Percentiles rank a stretch among this genome's conserved stretches.
Evolutionary conservation across 1,140 invertebrate species (phyloP).

Genomic region (Heterodera schachtii): DNA sequence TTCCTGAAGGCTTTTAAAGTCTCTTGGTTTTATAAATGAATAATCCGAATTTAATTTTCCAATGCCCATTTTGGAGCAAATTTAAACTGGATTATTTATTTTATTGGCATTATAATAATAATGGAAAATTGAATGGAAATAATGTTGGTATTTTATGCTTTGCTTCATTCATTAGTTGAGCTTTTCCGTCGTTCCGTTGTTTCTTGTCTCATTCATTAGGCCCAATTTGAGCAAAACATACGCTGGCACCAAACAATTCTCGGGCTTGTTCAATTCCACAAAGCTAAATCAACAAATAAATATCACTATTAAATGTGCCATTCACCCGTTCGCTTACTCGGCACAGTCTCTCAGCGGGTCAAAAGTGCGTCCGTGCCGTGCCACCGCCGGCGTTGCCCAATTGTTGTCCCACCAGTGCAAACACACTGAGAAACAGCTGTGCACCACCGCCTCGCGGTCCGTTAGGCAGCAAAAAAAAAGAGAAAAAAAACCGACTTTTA

Average conservation of each 20-base stretch:
- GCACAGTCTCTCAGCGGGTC: background rate
- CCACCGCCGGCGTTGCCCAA: background rate
- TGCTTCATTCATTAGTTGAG: too few species aligned
- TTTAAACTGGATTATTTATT: too few species aligned
- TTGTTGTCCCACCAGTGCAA: constrained; percentile 21
- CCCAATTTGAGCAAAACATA: background rate
- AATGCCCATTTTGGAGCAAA: too few species aligned
- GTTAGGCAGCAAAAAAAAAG: constrained; percentile 17
- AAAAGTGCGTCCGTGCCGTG: background rate
- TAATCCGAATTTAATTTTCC: too few species aligned
- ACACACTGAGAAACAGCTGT: constrained; percentile 15
- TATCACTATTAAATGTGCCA: background rate
- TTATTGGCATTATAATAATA: too few species aligned
- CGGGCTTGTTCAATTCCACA: background rate
- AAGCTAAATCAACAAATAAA: background rate
- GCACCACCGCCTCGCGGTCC: constrained; percentile 12
- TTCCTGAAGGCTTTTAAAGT: too few species aligned
- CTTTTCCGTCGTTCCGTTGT: background rate
- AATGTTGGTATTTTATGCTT: too few species aligned
- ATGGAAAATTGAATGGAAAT: too few species aligned
- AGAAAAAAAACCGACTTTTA: background rate
- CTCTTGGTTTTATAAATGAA: too few species aligned
- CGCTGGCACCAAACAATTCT: background rate
- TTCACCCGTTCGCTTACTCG: background rate
- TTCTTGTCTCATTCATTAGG: background rate